Base-by-base conservation (phyloP, 2,797 vertebrate species). In the Danio choprae region DNA sequence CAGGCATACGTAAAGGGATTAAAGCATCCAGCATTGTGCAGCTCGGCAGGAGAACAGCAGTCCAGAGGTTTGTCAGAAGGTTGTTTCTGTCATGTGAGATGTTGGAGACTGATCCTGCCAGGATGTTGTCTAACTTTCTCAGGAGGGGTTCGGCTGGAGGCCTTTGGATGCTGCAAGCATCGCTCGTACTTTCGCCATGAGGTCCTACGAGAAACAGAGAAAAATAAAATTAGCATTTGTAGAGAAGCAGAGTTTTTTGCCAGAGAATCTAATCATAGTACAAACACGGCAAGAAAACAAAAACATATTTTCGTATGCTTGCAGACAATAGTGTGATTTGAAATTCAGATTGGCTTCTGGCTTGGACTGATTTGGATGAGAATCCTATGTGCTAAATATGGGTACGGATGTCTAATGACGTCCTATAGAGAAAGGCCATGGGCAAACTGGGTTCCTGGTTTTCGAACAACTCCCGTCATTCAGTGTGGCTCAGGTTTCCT, bases 151-250 rank as follows among this genome's bases (percentile, higher is more conserved):
- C 79, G 95, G 94, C 62, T 96, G 95, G 87, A 97, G 94, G 90
- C 95, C 96, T 91, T 98, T 98, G 78, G 97, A 98, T 84, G 96
- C 95, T 78, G 97, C 97, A 64, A 99, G 95, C 98, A 99, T 99
- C 43, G 98, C 98, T 89, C 97, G 94, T 81, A 99, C 97, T 95
- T 98, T 99, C 91, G 96, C 97, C 98, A 98, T 99, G 87, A 99
- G 95, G 90, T 98, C 97, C 98, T 99, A 87, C 4, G 81, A 53
- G 71, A 86, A 79, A 87, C 8, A 29, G 75, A 75, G 18, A 16
- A 51, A 69, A 56, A 22, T 80, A 82, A 68, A 16, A 80, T 29
- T 65, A 50, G 48, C 58, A 18, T 16, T 71, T 50, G 12, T 11
- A 29, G 13, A 51, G 51, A 64, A 9, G 20, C 6, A 41, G 46